These are phyloP conservation scores for Manis pentadactyla DNA, from an alignment of 2,797 vertebrate genomes.

Conservation along the genomic window DNA sequence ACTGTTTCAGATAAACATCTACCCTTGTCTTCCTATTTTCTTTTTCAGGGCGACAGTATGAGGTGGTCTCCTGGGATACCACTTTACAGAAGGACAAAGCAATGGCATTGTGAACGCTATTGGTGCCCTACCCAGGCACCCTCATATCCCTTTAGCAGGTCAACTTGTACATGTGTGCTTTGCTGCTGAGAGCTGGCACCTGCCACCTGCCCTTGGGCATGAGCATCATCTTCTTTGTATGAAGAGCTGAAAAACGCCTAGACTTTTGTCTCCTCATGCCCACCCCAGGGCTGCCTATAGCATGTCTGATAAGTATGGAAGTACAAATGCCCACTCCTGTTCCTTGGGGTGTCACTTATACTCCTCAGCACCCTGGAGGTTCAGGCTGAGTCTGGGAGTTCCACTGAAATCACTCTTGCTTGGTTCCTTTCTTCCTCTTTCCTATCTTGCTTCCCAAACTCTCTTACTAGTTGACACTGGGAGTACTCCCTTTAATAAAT, in stretches of 20 bases:
- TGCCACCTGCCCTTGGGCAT: too few species aligned
- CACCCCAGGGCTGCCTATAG: neutral
- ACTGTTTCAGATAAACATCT: constrained; percentile 23
- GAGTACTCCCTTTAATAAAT: neutral
- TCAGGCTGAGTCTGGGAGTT: neutral
- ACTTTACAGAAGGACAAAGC: neutral
- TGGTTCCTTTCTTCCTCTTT: neutral
- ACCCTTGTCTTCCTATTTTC: neutral
- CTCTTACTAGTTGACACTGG: neutral
- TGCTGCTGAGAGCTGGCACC: neutral
- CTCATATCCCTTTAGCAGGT: neutral
- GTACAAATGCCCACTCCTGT: neutral
- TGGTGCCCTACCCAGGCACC: neutral
- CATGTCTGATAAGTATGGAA: neutral
- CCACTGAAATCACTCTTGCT: neutral
- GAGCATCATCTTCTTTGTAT: neutral
- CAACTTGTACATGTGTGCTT: neutral
- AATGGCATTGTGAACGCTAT: neutral
- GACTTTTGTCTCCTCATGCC: neutral
- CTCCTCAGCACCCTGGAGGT: neutral
- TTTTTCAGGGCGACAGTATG: neutral
- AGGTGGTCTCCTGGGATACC: neutral
- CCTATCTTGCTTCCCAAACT: neutral
- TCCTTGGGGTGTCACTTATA: neutral
- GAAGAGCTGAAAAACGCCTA: neutral